Conservation (phyloP, 2,888 invertebrate genomes). For the Amphipoea oculea region DNA sequence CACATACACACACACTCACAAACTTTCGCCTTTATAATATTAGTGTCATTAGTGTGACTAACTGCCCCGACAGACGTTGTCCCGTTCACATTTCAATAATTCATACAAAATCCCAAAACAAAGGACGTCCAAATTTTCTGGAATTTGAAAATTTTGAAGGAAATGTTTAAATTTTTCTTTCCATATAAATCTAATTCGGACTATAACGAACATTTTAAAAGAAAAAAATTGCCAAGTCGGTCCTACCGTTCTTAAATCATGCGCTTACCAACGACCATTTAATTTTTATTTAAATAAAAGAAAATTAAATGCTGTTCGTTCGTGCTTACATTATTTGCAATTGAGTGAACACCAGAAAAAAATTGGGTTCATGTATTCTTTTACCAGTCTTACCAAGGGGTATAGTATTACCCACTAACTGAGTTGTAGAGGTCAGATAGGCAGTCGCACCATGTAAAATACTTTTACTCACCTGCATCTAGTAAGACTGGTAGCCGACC, state of each 20-base stretch:
- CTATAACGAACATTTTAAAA: no score
- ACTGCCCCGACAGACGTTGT: neutral
- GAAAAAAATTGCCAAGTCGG: neutral
- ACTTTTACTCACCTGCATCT: no score
- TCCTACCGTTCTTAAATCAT: neutral
- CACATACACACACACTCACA: no score
- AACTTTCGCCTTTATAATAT: no score
- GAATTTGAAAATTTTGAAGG: neutral
- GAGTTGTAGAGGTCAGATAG: no score
- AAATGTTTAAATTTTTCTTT: neutral
- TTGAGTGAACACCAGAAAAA: neutral
- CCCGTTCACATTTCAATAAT: neutral
- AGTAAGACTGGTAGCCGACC: no score
- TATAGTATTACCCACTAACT: no score
- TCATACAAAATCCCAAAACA: neutral
- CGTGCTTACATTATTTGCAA: neutral
- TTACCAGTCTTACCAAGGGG: no score
- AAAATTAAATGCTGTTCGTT: no score
- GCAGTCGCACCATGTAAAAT: no score
- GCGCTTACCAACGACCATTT: neutral
- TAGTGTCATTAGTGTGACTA: no score
- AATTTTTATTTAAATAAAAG: neutral
- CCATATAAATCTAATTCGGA: neutral
- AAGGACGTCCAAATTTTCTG: no score
- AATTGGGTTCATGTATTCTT: neutral